These are phyloP conservation scores for Labroides dimidiatus DNA, from an alignment of 2,797 vertebrate genomes.

Conservation along the genomic window DNA sequence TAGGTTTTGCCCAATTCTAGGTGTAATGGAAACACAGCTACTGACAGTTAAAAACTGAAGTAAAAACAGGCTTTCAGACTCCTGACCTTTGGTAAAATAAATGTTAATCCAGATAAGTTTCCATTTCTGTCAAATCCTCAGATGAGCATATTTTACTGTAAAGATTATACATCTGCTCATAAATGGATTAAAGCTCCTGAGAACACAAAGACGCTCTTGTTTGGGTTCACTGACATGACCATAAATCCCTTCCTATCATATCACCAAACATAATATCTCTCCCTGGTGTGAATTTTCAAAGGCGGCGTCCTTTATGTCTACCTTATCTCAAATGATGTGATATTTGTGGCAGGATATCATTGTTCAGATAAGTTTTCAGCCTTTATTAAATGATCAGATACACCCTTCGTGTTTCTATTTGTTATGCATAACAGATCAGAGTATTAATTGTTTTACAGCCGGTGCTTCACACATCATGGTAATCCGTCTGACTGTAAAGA, in stretches of 20 bases:
- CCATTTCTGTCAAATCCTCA: no score
- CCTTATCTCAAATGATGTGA: slow-evolving; percentile 47
- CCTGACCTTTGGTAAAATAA: no score
- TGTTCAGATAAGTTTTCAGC: slow-evolving; percentile 13
- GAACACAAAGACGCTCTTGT: slow-evolving; percentile 67
- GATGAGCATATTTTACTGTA: slow-evolving; percentile 1
- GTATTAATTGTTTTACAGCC: slow-evolving; percentile 60
- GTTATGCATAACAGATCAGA: slow-evolving; percentile 48
- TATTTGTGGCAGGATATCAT: slow-evolving; percentile 31
- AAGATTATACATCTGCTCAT: slow-evolving; percentile 22
- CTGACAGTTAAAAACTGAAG: no score
- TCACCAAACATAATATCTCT: slow-evolving; percentile 21
- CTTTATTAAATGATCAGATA: slow-evolving; percentile 50
- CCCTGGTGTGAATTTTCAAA: slow-evolving; percentile 43
- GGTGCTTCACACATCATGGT: slow-evolving; percentile 14
- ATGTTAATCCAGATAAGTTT: no score
- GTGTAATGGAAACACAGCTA: no score
- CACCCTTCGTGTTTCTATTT: slow-evolving; percentile 3
- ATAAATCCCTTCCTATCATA: slow-evolving; percentile 58
- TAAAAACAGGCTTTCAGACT: no score
- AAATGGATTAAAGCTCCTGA: slow-evolving; percentile 55
- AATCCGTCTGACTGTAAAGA: not conserved
- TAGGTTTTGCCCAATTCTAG: no score
- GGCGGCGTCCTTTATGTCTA: slow-evolving; percentile 10
- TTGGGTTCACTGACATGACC: slow-evolving; percentile 26